Evolutionary conservation across 1,140 invertebrate genomes (phyloP).

Genomic region (Thaumetopoea pityocampa): DNA sequence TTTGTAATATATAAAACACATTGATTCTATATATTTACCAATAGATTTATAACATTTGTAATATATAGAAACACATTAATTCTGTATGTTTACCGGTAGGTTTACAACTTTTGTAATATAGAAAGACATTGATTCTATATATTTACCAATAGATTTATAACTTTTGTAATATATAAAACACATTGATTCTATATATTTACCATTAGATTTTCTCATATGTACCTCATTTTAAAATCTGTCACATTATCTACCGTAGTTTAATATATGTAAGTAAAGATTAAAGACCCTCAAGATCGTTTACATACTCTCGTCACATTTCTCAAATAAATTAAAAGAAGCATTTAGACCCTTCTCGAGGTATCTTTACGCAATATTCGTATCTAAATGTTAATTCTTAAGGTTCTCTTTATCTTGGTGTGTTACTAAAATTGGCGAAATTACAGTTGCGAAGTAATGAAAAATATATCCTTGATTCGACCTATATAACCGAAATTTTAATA

Average conservation of each 20-base stretch:
- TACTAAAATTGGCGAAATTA: conserved; percentile 28
- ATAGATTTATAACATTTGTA: too few relatives aligned
- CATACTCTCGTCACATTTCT: conserved; percentile 25
- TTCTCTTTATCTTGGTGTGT: conserved; percentile 19
- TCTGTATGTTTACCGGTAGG: too few relatives aligned
- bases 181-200: too few relatives aligned
- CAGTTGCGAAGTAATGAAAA: conserved; percentile 33
- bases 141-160: too few relatives aligned
- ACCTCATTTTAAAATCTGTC: too few relatives aligned
- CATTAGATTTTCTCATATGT: neutral
- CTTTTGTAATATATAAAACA: too few relatives aligned
- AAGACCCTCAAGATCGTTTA: conserved; percentile 26
- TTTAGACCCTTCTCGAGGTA: conserved; percentile 12
- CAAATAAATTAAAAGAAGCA: conserved; percentile 35
- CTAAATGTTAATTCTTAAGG: conserved; percentile 17
- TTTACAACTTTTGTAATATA: too few relatives aligned
- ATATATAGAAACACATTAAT: too few relatives aligned
- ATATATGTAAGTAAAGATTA: conserved; percentile 29
- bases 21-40: too few relatives aligned
- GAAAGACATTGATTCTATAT: too few relatives aligned
- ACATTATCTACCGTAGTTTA: conserved; percentile 7
- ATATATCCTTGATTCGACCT: conserved; percentile 19
- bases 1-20: too few relatives aligned
- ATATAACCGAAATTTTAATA: conserved; percentile 23
- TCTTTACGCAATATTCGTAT: conserved; percentile 15